phyloP scores from a whole-genome alignment of 2,113 vertebrate genomes.

The Cephalopholis sonnerati region DNA sequence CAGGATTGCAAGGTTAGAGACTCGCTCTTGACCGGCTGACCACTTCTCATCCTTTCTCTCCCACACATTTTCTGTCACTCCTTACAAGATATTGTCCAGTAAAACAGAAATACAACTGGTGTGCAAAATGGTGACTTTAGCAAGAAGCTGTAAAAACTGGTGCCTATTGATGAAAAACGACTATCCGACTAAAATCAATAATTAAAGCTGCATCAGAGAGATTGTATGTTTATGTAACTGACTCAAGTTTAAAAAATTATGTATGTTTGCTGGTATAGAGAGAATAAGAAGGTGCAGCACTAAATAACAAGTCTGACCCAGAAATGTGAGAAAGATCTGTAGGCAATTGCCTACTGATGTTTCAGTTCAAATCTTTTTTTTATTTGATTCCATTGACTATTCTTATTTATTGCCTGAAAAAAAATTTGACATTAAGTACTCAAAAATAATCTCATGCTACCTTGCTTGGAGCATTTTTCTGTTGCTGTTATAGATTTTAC shows the following conservation, averaged over 20 bases:
- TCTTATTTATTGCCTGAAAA: neutral
- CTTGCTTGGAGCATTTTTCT: neutral
- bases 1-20: slow-evolving; percentile 14
- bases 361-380: neutral
- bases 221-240: neutral
- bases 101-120: slow-evolving; percentile 1
- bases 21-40: slow-evolving; percentile 28
- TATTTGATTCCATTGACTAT: neutral
- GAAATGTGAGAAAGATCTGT: neutral
- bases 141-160: neutral
- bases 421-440: neutral
- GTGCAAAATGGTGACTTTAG: slow-evolving; percentile 8
- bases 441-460: neutral
- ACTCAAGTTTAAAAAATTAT: neutral
- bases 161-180: neutral
- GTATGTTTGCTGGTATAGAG: neutral
- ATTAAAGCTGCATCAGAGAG: neutral
- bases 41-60: neutral
- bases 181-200: neutral
- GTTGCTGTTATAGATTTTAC: neutral
- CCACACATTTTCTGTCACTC: neutral
- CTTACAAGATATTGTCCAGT: slow-evolving; percentile 14
- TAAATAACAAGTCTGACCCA: neutral
- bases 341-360: too few relatives aligned
- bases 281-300: neutral